phyloP scores from a whole-genome alignment of 2,888 invertebrate genomes.

The Suillia variegata region DNA sequence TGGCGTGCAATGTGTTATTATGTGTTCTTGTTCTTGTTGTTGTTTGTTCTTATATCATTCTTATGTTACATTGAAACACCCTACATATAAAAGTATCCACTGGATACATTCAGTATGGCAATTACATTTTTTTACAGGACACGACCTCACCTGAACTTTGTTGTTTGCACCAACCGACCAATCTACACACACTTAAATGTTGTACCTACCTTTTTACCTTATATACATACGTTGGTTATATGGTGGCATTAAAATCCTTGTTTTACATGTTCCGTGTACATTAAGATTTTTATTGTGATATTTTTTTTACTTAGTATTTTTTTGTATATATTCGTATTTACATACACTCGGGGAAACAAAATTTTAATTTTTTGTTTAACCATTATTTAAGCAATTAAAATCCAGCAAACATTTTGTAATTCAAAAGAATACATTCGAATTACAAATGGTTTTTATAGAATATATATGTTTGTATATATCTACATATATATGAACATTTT shows the following conservation, averaged over 20 bases:
- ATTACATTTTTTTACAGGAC: conserved; percentile 2
- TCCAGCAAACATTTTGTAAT: too few relatives aligned
- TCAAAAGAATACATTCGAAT: too few relatives aligned
- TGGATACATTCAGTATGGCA: not conserved
- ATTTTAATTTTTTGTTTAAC: too few relatives aligned
- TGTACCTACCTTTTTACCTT: too few relatives aligned
- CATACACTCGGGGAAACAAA: too few relatives aligned
- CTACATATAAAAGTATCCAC: not conserved
- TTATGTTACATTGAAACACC: conserved; percentile 1
- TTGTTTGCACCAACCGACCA: not conserved
- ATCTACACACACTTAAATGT: not conserved
- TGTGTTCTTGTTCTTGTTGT: conserved; percentile 1
- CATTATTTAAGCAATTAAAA: too few relatives aligned
- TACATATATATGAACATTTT: too few relatives aligned
- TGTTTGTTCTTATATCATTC: conserved; percentile 7
- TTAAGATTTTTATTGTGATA: too few relatives aligned
- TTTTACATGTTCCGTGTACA: not conserved
- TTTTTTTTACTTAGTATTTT: too few relatives aligned
- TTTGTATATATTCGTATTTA: too few relatives aligned
- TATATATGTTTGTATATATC: too few relatives aligned
- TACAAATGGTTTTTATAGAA: too few relatives aligned
- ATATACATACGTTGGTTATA: not conserved
- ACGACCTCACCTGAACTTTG: conserved; percentile 5
- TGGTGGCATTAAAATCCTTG: not conserved
- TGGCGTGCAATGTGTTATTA: conserved; percentile 23